Evolutionary conservation across 2,888 invertebrate genomes (phyloP).

Genomic region (Ligdia adustata): DNA sequence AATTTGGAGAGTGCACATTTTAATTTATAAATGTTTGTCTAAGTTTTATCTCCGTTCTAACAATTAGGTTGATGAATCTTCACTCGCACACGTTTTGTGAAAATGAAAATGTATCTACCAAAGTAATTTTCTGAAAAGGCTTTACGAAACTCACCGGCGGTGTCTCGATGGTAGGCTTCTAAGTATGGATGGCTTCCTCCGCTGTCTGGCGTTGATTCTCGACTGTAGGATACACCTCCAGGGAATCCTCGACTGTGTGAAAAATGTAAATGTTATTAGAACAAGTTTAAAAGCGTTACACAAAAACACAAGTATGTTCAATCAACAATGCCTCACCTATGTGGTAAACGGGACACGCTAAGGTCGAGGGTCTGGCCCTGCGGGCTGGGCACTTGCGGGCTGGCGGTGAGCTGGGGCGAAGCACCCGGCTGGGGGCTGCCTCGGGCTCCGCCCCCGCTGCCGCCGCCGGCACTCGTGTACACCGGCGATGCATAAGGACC

Average conservation of each 20-base stretch:
- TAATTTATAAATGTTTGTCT: slow-evolving; percentile 15
- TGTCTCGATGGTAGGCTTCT: slow-evolving; percentile 92
- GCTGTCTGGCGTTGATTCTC: slow-evolving; percentile 95
- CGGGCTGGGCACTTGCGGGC: slow-evolving; percentile 95
- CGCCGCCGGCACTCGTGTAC: slow-evolving; percentile 90
- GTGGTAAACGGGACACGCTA: slow-evolving; percentile 93
- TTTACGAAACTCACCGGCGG: slow-evolving; percentile 87
- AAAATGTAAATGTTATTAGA: slow-evolving; percentile 38
- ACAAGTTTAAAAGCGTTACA: neutral
- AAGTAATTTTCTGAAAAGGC: neutral
- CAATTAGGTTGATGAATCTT: slow-evolving; percentile 21
- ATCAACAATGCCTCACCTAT: slow-evolving; percentile 86
- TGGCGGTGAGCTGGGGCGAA: slow-evolving; percentile 91
- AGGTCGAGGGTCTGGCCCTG: slow-evolving; percentile 96
- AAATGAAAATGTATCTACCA: neutral
- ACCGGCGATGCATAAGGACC: slow-evolving; percentile 91
- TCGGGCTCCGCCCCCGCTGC: slow-evolving; percentile 87
- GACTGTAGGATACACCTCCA: slow-evolving; percentile 89
- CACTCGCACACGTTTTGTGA: neutral
- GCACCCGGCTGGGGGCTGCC: slow-evolving; percentile 94
- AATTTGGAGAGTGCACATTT: slow-evolving; percentile 27
- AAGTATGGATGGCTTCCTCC: slow-evolving; percentile 93
- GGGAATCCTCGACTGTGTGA: slow-evolving; percentile 84
- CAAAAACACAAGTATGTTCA: slow-evolving; percentile 1
- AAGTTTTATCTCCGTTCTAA: slow-evolving; percentile 32